These are phyloP conservation scores for Papilio helenus DNA, from an alignment of 1,140 invertebrate species.

Conservation along the genomic window DNA sequence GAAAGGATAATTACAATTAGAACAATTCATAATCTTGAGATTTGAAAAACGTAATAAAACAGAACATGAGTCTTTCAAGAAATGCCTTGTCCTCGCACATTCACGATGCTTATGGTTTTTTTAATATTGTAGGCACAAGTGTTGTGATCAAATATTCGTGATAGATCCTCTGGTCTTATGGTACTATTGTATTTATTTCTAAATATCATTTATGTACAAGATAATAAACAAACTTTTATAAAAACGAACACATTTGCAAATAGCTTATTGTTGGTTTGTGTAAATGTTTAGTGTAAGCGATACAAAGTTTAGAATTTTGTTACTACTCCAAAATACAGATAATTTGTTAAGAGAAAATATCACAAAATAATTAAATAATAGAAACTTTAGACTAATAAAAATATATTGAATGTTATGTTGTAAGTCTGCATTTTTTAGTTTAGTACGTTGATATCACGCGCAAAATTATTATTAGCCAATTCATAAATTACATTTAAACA, in stretches of 20 bases:
- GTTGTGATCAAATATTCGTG: too few species aligned
- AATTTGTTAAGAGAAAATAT: background rate
- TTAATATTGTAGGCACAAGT: too few species aligned
- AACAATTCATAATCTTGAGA: background rate
- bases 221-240: background rate
- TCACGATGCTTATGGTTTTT: background rate
- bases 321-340: constrained; percentile 58
- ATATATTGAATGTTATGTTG: constrained; percentile 37
- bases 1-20: background rate
- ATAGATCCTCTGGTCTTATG: too few species aligned
- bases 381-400: background rate
- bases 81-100: background rate
- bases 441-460: constrained; percentile 41
- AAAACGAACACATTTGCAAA: background rate
- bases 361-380: background rate
- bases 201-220: background rate
- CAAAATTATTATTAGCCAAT: background rate
- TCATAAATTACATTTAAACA: background rate
- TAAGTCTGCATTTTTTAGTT: constrained; percentile 61
- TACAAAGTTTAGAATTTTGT: background rate
- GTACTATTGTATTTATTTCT: background rate
- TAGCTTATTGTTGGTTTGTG: background rate
- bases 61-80: background rate
- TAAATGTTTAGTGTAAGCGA: constrained; percentile 36
- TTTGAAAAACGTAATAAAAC: too few species aligned